phyloP scores from a whole-genome alignment of 2,113 vertebrate genomes.

The Neolamprologus ventralis region DNA sequence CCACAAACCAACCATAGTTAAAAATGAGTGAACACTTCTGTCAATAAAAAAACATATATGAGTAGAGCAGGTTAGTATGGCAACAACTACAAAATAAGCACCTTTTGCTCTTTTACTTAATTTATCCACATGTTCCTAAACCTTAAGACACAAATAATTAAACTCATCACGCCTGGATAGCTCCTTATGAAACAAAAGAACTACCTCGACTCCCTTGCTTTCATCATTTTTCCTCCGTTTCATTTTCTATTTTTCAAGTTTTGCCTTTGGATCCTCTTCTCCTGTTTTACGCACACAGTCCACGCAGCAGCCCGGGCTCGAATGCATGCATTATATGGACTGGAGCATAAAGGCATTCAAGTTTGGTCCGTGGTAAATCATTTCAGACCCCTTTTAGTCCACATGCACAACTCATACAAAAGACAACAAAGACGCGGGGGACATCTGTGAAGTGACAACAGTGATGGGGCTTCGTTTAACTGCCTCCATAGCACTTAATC shows the following conservation, averaged over 20 bases:
- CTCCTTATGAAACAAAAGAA: not conserved
- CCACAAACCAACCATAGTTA: not conserved
- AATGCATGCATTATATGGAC: conserved; percentile 40
- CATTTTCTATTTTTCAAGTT: conserved; percentile 5
- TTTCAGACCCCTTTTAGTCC: conserved; percentile 51
- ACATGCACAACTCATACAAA: conserved; percentile 54
- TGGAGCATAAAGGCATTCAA: conserved; percentile 57
- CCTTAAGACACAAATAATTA: not conserved
- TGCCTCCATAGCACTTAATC: conserved; percentile 25
- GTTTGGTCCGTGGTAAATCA: conserved; percentile 60
- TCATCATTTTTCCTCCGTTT: not conserved
- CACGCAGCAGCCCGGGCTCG: not conserved
- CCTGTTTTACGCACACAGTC: not conserved
- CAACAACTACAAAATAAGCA: not conserved
- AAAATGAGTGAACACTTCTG: not conserved
- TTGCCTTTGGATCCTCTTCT: not conserved
- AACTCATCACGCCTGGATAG: not conserved
- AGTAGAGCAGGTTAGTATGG: not conserved
- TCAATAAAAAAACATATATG: fast-evolving
- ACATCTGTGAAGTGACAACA: conserved; percentile 60
- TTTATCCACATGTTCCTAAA: not conserved
- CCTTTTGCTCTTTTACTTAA: not conserved
- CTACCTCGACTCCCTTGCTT: not conserved
- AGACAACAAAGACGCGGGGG: conserved; percentile 64
- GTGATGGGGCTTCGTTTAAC: conserved; percentile 48